Evolutionary conservation across 2,888 invertebrate genomes (phyloP), one percentile per base, ranked within the genome.

Genomic region (Dysmachus trigonus): DNA sequence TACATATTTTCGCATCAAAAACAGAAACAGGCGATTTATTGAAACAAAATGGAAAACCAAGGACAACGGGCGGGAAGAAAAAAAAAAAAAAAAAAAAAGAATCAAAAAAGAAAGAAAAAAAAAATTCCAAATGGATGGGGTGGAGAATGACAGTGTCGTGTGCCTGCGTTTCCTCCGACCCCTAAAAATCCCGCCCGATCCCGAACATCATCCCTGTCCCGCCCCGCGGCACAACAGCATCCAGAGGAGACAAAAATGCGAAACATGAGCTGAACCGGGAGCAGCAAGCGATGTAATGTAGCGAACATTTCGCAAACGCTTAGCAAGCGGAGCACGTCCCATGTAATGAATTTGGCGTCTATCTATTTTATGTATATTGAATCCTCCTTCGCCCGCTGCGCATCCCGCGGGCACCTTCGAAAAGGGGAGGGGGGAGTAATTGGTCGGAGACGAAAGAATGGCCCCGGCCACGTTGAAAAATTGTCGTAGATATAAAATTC

Each of bases 271-370:
- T 83, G 83, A 62, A 62, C 62, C 62, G 83, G 83, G 33, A 51
- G 83, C 30, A 31, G 83, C n/a, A 41, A 27, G 72, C 15, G 83
- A 83, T 33, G 72, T 83, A 83, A 83, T 83, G 83, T 83, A 83
- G 83, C 83, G 83, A 83, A 83, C 72, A 83, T 83, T 83, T 83
- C 83, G 83, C 72, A 83, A 83, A 83, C 72, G 85, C 82, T 86
- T 86, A 84, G 86, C 86, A 86, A 86, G 77, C 86, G 84, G 77
- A 73, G 84, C 86, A 86, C 86, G 86, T 86, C 85, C 71, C 72
- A 22, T 76, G 86, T 85, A 86, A 86, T 86, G 86, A 86, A 86
- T 86, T 86, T 86, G 86, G 86, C 86, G 86, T 86, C 86, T 86
- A 86, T 86, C 86, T 86, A 86, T 86, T 86, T 86, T 86, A 83